Percentiles rank a stretch among this genome's conserved stretches.
phyloP scores from a whole-genome alignment of 35 echinoderm and acorn worm species.

The Diadema setosum region DNA sequence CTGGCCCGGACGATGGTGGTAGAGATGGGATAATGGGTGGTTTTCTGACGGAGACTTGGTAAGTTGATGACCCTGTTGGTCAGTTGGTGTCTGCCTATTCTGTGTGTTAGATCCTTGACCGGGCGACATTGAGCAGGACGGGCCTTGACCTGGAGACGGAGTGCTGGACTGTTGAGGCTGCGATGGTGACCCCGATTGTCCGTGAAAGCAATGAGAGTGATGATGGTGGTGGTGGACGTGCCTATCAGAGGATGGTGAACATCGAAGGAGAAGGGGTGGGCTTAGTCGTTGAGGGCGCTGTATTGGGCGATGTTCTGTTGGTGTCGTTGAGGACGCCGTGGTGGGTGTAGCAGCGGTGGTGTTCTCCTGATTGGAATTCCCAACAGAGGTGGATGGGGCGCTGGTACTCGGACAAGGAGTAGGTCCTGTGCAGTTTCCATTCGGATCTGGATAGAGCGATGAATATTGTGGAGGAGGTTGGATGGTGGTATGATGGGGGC shows the following conservation, averaged over 20 bases:
- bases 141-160: background rate
- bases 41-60: background rate
- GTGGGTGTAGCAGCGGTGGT: background rate
- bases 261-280: background rate
- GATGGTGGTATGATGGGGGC: background rate
- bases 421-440: background rate
- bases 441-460: background rate
- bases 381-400: background rate
- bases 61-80: background rate
- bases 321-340: background rate
- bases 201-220: too few species aligned
- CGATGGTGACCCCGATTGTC: background rate
- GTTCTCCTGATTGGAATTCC: background rate
- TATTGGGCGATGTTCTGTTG: background rate
- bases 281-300: background rate
- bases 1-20: background rate
- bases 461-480: background rate
- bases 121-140: background rate
- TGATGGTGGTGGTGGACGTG: conserved; percentile 10
- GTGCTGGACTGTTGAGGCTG: background rate
- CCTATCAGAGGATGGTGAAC: background rate
- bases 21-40: too few species aligned
- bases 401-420: background rate
- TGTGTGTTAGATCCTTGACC: background rate
- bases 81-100: background rate